phyloP scores from a whole-genome alignment of 2,113 vertebrate genomes.

The Pedionomus torquatus region DNA sequence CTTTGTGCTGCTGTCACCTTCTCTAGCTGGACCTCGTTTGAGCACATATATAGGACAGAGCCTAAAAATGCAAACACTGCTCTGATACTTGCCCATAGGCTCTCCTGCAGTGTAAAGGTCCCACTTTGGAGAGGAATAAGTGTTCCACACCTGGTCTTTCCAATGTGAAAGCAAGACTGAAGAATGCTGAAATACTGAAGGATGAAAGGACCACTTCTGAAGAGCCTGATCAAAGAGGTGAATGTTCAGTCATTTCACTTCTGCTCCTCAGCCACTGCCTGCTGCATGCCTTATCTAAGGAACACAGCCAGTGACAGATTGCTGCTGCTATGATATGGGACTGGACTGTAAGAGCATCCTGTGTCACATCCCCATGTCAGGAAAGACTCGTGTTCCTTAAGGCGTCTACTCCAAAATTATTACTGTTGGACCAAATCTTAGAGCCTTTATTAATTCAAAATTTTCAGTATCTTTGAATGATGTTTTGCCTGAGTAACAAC shows the following conservation, averaged over 20 bases:
- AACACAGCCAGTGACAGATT: neutral
- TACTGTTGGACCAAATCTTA: neutral
- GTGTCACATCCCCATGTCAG: neutral
- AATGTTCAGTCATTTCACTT: neutral
- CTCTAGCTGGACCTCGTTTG: neutral
- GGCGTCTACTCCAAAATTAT: neutral
- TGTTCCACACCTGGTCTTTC: neutral
- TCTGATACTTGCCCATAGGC: neutral
- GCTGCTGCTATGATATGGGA: neutral
- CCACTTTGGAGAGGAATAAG: neutral
- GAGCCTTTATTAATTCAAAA: neutral
- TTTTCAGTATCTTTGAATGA: neutral
- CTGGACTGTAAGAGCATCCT: neutral
- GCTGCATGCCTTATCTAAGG: neutral
- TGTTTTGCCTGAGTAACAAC: neutral
- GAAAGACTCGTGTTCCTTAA: neutral
- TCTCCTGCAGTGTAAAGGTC: neutral
- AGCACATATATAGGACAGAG: neutral
- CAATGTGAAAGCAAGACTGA: neutral
- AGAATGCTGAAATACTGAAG: neutral
- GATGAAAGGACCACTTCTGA: neutral
- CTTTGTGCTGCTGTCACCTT: neutral
- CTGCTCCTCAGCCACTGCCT: neutral
- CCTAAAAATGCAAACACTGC: neutral
- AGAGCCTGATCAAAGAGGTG: neutral